These are phyloP conservation scores for Drosophila truncata DNA, from an alignment of 1,140 invertebrate species.

Conservation along the genomic window DNA sequence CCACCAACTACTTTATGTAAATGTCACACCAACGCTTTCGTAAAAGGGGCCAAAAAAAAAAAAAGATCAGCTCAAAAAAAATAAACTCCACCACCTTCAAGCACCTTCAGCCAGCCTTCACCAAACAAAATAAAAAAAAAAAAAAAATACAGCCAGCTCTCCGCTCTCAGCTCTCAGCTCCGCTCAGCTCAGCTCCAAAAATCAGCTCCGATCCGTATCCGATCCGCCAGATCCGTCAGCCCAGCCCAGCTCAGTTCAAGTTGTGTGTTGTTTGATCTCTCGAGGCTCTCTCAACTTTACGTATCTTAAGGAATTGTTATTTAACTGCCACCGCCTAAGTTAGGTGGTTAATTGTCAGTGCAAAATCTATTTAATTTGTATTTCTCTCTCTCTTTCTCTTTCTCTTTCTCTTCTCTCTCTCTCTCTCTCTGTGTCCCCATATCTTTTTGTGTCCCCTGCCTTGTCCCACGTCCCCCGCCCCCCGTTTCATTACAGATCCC, in stretches of 20 bases:
- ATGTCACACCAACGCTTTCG: slow-evolving; percentile 58
- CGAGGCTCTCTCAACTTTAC: slow-evolving; percentile 46
- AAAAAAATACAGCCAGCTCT: slow-evolving; percentile 45
- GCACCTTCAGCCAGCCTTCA: slow-evolving; percentile 57
- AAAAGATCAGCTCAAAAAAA: slow-evolving; percentile 44
- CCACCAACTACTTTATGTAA: slow-evolving; percentile 60
- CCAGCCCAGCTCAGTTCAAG: slow-evolving; percentile 41
- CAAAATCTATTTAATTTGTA: slow-evolving; percentile 77
- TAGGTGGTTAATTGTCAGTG: slow-evolving; percentile 28
- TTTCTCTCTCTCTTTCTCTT: slow-evolving; percentile 55
- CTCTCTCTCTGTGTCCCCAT: slow-evolving; percentile 12
- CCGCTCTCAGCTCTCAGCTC: slow-evolving; percentile 52
- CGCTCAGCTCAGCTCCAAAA: slow-evolving; percentile 48
- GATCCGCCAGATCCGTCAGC: slow-evolving; percentile 43
- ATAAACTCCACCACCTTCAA: slow-evolving; percentile 60
- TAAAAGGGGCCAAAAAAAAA: slow-evolving; percentile 44
- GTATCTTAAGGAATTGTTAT: slow-evolving; percentile 44
- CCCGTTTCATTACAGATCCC: slow-evolving; percentile 86
- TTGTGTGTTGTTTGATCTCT: slow-evolving; percentile 59
- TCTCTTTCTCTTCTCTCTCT: slow-evolving; percentile 42
- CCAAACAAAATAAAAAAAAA: slow-evolving; percentile 14
- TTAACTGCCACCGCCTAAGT: slow-evolving; percentile 26
- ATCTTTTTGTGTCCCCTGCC: background rate
- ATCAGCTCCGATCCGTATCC: slow-evolving; percentile 43
- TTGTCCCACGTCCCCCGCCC: slow-evolving; percentile 7